These are phyloP conservation scores for Atractosteus spatula DNA, from an alignment of 2,113 vertebrate genomes.

Conservation along the genomic window DNA sequence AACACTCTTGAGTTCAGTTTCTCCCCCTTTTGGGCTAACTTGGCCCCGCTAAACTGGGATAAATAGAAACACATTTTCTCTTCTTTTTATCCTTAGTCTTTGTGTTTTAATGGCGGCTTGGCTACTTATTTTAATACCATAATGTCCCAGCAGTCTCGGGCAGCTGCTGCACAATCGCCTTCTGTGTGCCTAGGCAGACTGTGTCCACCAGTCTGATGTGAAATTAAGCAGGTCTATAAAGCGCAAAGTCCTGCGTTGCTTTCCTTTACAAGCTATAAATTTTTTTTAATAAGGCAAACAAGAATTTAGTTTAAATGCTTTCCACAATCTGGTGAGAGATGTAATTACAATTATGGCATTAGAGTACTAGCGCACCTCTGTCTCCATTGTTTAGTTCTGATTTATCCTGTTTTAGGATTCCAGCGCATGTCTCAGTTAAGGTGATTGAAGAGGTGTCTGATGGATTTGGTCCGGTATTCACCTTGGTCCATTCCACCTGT, in stretches of 20 bases:
- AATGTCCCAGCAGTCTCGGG: slow-evolving; percentile 32
- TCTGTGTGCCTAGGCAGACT: slow-evolving; percentile 35
- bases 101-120: slow-evolving; percentile 42
- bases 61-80: slow-evolving; percentile 54
- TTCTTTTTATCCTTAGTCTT: slow-evolving; percentile 31
- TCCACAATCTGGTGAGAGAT: too few relatives aligned
- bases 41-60: slow-evolving; percentile 44
- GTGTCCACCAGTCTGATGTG: slow-evolving; percentile 2
- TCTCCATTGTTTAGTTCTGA: too few relatives aligned
- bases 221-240: slow-evolving; percentile 4
- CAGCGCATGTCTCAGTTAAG: too few relatives aligned
- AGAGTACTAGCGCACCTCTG: too few relatives aligned
- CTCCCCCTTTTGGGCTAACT: slow-evolving; percentile 46
- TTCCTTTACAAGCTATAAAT: too few relatives aligned
- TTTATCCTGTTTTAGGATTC: too few relatives aligned
- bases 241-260: neutral
- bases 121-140: slow-evolving; percentile 40
- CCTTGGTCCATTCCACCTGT: too few relatives aligned
- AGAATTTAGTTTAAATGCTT: neutral
- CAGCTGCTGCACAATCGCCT: slow-evolving; percentile 41
- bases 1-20: slow-evolving; percentile 25
- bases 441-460: too few relatives aligned
- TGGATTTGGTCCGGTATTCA: too few relatives aligned
- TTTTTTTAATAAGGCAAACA: slow-evolving; percentile 22
- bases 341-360: too few relatives aligned